Percentiles rank a stretch among this genome's conserved stretches.
These are phyloP conservation scores for Arion vulgaris DNA, from an alignment of 1,140 invertebrate species.

Conservation along the genomic window DNA sequence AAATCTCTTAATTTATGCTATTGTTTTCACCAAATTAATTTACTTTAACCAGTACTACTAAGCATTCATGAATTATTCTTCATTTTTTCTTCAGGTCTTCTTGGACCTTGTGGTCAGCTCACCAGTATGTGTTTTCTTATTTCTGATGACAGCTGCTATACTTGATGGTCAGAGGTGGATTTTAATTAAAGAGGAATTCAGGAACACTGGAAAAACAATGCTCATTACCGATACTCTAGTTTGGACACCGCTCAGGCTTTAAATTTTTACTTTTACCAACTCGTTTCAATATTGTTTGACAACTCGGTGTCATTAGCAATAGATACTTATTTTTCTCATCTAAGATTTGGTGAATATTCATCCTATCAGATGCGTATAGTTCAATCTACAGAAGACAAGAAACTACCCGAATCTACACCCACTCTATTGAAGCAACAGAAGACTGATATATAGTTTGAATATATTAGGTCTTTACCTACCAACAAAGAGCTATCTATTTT, in stretches of 20 bases:
- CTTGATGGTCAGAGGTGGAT: slow-evolving; percentile 78
- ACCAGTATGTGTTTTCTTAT: slow-evolving; percentile 84
- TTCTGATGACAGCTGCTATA: slow-evolving; percentile 84
- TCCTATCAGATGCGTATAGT: neutral
- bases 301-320: slow-evolving; percentile 91
- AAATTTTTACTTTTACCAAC: slow-evolving; percentile 94
- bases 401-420: neutral
- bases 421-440: neutral
- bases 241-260: slow-evolving; percentile 86
- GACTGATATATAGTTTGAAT: no score
- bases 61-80: no score
- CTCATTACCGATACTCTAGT: slow-evolving; percentile 87
- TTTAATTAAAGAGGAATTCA: slow-evolving; percentile 77
- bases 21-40: no score
- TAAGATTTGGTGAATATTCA: slow-evolving; percentile 75
- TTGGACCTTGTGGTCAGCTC: slow-evolving; percentile 90
- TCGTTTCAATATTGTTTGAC: slow-evolving; percentile 89
- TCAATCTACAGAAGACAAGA: neutral
- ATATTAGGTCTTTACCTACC: no score
- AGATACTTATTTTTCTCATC: slow-evolving; percentile 90
- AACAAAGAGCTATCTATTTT: no score
- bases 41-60: no score
- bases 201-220: slow-evolving; percentile 83
- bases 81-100: slow-evolving; percentile 72
- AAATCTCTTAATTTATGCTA: no score